Conservation (phyloP, 2,888 invertebrate genomes). For the Xylocampa areola region DNA sequence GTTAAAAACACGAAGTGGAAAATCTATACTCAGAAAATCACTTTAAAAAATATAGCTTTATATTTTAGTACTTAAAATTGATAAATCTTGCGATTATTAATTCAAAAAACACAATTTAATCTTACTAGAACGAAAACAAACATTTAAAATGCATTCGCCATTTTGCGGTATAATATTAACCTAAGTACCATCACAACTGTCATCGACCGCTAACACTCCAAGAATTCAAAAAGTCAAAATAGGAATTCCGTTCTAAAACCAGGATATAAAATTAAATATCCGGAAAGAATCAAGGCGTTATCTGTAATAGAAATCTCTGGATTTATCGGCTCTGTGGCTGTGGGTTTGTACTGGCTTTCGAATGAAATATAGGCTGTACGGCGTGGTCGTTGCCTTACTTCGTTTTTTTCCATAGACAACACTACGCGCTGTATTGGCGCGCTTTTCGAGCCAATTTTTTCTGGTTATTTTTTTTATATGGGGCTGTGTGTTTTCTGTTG, state of each 20-base stretch:
- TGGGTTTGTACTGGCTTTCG: conserved; percentile 74
- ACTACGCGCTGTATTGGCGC: conserved; percentile 67
- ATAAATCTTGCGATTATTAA: not conserved
- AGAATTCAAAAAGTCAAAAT: conserved; percentile 70
- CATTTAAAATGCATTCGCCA: not conserved
- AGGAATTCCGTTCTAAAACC: conserved; percentile 71
- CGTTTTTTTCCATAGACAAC: conserved; percentile 69
- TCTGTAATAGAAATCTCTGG: conserved; percentile 88
- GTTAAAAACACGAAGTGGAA: too few relatives aligned
- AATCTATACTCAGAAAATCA: too few relatives aligned
- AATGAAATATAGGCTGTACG: conserved; percentile 84
- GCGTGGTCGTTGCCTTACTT: conserved; percentile 66
- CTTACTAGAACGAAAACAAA: not conserved
- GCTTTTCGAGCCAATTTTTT: conserved; percentile 63
- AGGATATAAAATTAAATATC: conserved; percentile 86
- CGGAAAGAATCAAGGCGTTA: conserved; percentile 85
- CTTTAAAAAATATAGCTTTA: too few relatives aligned
- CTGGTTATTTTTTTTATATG: conserved; percentile 59
- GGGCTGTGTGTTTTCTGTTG: conserved; percentile 55
- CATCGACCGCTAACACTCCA: conserved; percentile 39
- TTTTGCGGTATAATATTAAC: conserved; percentile 1
- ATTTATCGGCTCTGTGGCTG: conserved; percentile 85
- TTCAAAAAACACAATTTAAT: not conserved
- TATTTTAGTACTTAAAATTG: conserved; percentile 12
- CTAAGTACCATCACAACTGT: conserved; percentile 31